phyloP scores from a whole-genome alignment of 2,888 invertebrate species.

The Heteromyza rotundicornis region DNA sequence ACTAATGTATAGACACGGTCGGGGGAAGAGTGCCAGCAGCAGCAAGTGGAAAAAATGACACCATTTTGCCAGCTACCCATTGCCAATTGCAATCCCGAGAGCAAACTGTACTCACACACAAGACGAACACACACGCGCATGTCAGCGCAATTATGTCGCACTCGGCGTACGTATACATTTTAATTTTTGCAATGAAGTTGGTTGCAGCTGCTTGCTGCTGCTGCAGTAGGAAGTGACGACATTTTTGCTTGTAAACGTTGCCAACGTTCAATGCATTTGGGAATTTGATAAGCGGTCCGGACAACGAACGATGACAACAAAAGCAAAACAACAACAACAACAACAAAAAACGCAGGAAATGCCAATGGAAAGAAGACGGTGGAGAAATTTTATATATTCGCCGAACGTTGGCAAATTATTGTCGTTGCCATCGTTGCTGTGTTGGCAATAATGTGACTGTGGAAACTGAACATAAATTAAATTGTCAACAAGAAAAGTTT shows the following conservation, averaged over 20 bases:
- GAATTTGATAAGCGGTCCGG: not conserved
- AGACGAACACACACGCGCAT: not conserved
- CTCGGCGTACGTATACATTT: not conserved
- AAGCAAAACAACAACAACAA: not conserved
- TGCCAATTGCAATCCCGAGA: not conserved
- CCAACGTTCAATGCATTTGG: not conserved
- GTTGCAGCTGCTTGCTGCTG: not conserved
- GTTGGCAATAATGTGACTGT: not conserved
- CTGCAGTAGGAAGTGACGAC: constrained; percentile 2
- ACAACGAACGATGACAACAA: not conserved
- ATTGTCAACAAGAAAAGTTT: not conserved
- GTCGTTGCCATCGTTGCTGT: no score
- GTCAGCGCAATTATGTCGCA: constrained; percentile 7
- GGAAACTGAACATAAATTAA: not conserved
- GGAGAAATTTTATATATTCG: no score
- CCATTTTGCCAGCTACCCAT: not conserved
- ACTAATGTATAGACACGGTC: no score
- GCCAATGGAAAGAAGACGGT: not conserved
- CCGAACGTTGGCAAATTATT: no score
- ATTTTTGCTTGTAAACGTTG: not conserved
- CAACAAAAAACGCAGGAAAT: not conserved
- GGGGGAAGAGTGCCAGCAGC: not conserved
- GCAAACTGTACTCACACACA: not conserved
- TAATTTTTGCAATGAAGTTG: not conserved
- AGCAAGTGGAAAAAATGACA: not conserved